A percentile compares a stretch with the other conserved stretches of the same genome.
Evolutionary conservation across 1,140 invertebrate genomes (phyloP).

Genomic region (Achroia grisella): DNA sequence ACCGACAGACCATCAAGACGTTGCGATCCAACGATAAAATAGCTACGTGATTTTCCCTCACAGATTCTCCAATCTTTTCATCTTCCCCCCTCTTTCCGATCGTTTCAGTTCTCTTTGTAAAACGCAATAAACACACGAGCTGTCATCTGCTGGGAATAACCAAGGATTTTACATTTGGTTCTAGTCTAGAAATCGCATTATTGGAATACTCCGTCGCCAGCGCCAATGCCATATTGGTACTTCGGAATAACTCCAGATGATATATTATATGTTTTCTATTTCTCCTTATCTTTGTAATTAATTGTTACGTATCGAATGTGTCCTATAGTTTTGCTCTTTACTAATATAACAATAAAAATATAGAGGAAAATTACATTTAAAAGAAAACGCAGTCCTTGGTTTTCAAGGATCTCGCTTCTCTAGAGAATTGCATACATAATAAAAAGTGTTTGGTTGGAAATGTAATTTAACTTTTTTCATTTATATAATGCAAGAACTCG

Average conservation of each 20-base stretch:
- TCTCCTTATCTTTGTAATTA: conserved; percentile 11
- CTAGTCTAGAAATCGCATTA: conserved; percentile 48
- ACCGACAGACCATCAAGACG: conserved; percentile 17
- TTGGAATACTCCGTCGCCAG: conserved; percentile 32
- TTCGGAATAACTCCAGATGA: conserved; percentile 16
- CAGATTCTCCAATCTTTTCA: conserved; percentile 58
- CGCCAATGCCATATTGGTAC: conserved; percentile 23
- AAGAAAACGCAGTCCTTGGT: conserved; percentile 33
- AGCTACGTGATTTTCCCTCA: conserved; percentile 53
- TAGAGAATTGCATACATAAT: conserved; percentile 43
- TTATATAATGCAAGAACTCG: conserved; percentile 24
- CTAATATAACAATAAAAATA: conserved; percentile 14
- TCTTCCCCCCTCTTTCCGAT: conserved; percentile 28
- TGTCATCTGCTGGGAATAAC: conserved; percentile 50
- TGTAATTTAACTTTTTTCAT: conserved; percentile 48
- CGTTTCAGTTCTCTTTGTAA: conserved; percentile 19
- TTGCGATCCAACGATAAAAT: conserved; percentile 43
- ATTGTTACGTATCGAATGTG: not conserved
- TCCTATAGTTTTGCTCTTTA: no score
- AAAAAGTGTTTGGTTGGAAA: conserved; percentile 23
- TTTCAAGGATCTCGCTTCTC: conserved; percentile 11
- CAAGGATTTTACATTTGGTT: conserved; percentile 44
- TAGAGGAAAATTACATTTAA: conserved; percentile 33
- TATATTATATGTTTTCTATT: conserved; percentile 4
- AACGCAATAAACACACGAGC: conserved; percentile 45